phyloP scores from a whole-genome alignment of 2,888 invertebrate genomes.

The Peribatodes rhomboidaria region DNA sequence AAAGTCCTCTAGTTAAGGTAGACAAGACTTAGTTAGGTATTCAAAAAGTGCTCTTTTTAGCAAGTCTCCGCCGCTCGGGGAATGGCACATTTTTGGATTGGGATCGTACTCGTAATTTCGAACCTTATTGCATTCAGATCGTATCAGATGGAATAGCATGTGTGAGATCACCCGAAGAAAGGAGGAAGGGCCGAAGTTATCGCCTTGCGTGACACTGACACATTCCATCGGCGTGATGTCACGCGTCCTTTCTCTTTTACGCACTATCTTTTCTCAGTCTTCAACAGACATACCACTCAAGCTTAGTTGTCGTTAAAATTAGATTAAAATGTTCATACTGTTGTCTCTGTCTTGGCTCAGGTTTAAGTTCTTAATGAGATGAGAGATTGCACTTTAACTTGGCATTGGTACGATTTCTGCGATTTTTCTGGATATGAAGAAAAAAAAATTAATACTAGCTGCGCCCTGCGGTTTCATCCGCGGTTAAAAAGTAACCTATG shows the following conservation, averaged over 20 bases:
- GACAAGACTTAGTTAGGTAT: no score
- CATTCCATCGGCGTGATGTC: conserved; percentile 20
- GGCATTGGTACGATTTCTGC: neutral
- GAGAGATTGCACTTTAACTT: neutral
- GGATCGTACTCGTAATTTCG: neutral
- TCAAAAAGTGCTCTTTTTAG: no score
- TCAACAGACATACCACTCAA: neutral
- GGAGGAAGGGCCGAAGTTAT: conserved; percentile 19
- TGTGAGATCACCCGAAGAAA: conserved; percentile 6
- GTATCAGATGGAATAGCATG: neutral
- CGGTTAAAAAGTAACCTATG: no score
- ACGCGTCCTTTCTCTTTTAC: conserved; percentile 32
- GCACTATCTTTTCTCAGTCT: neutral
- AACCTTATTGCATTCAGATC: neutral
- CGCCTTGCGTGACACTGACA: conserved; percentile 12
- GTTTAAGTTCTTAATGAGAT: neutral
- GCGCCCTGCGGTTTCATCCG: no score
- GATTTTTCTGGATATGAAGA: neutral
- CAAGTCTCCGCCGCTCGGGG: no score
- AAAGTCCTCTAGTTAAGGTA: no score
- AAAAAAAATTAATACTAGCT: neutral
- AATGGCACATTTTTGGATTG: no score
- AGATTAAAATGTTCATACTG: conserved; percentile 5
- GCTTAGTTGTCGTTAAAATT: conserved; percentile 4
- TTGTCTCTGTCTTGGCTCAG: neutral